Evolutionary conservation across 2,797 vertebrate species (phyloP), one percentile per base, ranked within the genome.

Genomic region (Apodemus agrarius): DNA sequence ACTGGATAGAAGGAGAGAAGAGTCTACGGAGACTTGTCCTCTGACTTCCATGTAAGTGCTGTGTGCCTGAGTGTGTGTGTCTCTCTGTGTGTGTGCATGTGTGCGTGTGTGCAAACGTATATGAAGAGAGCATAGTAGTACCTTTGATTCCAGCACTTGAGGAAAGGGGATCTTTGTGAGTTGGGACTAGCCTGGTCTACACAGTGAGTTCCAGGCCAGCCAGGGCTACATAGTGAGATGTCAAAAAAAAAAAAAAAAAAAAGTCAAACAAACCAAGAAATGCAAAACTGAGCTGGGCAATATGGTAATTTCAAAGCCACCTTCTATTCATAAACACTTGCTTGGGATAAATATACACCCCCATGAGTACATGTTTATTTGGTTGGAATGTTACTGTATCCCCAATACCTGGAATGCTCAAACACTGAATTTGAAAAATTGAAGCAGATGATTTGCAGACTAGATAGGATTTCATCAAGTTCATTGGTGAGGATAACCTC

Each of bases 401-500:
- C 21, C 24, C 7, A 87, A 49, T 46, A 74, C 43, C 80, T 87
- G 43, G 26, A 85, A 67, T 69, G n/a, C 43, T 95, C 37, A 63
- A 67, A 91, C 19, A 96, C 5, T 81, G 57, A 52, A 88, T 67
- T 59, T 80, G 31, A 34, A 67, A 67, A 67, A 1, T 46, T 96
- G 78, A 82, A n/a, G 67, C 34, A 3, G 80, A 91, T 89, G n/a
- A 93, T 6, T 82, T 82, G 81, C 7, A 69, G 54, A 85, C 85
- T 84, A 87, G 67, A 89, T 59, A 78, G 19, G 91, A 93, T 94
- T 96, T 31, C 34, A 67, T 85, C 81, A 93, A 91, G 86, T 34
- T 21, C 14, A 61, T 75, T 40, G 91, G 54, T 92, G 24, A 63
- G 80, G 67, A 74, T 78, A 24, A 96, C 29, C 46, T 78, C 79